Base-by-base conservation (phyloP, 2,113 vertebrate species). In the Triplophysa dalaica region DNA sequence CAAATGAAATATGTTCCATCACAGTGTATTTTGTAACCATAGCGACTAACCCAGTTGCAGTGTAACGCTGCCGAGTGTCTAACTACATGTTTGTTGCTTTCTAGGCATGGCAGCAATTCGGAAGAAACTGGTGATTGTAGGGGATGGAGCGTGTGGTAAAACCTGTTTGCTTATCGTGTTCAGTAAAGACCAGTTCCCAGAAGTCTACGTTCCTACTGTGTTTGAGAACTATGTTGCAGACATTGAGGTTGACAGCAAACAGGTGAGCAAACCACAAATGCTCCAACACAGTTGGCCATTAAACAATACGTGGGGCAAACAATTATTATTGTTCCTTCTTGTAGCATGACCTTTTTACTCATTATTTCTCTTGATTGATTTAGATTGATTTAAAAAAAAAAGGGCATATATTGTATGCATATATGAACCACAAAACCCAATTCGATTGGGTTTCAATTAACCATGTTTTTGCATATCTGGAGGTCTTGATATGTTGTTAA, bases 151-250 rank as follows among this genome's bases (percentile, higher is more conserved):
- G 26, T 99, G 98, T 88, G 98, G 98, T 22, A 99, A 99, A 92
- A 99, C 98, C 70, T 99, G 98, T 88, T 95, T 99, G 87, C 94
- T 99, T 82, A 99, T 99, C 21, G 97, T 99, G 82, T 99, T 99
- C 91, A 99, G 98, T 92, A 99, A 99, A 92, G 98, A 99, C 90
- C 97, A 99, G 91, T 99, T 99, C 86, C 97, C 98, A 16, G 98
- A 99, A 84, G 98, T 99, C 16, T 99, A 99, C 41, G 98, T 99
- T 63, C 98, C 97, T 83, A 99, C 98, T 0, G 98, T 99, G 87
- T 99, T 99, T 80, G 98, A 99, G 92, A 99, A 99, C 89, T 99
- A 99, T 52, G 98, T 99, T 78, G 97, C 98, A 79, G 98, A 99
- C 92, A 99, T 99, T 0, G 97, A 98, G 89, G 98, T 99, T 90